A percentile compares a stretch with the other conserved stretches of the same genome.
Evolutionary conservation across 2,113 vertebrate genomes (phyloP).

Genomic region (Alexandromys fortis): DNA sequence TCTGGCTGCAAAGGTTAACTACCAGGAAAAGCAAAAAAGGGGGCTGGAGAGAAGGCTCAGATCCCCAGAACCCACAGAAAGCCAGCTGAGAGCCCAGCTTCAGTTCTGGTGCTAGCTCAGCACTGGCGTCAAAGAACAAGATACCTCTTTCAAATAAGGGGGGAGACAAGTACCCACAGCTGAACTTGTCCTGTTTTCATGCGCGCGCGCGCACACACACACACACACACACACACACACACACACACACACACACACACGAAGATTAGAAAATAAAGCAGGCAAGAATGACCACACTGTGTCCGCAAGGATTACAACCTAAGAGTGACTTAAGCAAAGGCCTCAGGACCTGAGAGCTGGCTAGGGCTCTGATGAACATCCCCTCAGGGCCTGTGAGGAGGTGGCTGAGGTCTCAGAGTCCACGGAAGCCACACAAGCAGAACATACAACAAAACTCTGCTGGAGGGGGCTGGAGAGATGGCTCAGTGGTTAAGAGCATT

Average conservation of each 20-base stretch:
- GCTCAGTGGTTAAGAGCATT: no score
- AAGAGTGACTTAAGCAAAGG: not conserved
- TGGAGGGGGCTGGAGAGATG: no score
- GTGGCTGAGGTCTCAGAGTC: fast-evolving
- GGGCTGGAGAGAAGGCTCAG: not conserved
- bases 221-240: no score
- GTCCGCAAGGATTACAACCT: not conserved
- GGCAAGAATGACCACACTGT: not conserved
- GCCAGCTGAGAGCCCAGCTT: no score
- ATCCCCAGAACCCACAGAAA: not conserved
- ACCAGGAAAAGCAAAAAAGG: not conserved
- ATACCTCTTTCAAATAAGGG: not conserved
- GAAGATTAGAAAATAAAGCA: not conserved
- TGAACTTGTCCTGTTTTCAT: not conserved
- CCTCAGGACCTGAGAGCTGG: not conserved
- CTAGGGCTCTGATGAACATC: fast-evolving
- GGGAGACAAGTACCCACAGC: not conserved
- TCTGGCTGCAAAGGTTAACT: not conserved
- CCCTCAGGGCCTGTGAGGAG: no score
- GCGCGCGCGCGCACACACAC: no score
- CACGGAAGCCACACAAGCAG: fast-evolving
- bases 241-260: not conserved
- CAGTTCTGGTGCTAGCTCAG: not conserved
- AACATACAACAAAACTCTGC: not conserved
- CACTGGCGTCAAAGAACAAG: not conserved